Conservation (phyloP, 2,113 vertebrate genomes). For the Columba livia region DNA sequence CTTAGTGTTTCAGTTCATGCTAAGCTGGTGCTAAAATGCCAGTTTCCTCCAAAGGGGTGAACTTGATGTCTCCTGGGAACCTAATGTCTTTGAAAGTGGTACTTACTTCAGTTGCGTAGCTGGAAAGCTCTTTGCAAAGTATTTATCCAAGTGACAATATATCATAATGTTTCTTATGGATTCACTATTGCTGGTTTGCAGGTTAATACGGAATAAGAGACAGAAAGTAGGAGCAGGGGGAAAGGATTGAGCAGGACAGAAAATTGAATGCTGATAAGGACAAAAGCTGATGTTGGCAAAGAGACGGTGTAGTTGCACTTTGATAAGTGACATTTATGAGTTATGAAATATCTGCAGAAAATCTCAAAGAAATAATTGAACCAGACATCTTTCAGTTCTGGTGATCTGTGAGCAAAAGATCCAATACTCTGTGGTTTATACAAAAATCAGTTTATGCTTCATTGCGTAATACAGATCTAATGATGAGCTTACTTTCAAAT, state of each 20-base stretch:
- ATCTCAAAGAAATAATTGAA: not conserved
- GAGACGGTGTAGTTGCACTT: not conserved
- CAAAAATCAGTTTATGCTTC: not conserved
- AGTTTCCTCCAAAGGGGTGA: not conserved
- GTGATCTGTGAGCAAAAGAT: not conserved
- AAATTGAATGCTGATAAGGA: not conserved
- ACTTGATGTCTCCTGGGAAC: not conserved
- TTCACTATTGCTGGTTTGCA: not conserved
- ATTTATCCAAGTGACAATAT: not conserved
- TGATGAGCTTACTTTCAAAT: not conserved
- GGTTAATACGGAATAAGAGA: not conserved
- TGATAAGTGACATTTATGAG: not conserved
- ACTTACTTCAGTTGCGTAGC: not conserved
- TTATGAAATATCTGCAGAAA: not conserved
- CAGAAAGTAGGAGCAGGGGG: not conserved
- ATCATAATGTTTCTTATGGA: not conserved
- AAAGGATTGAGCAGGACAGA: not conserved
- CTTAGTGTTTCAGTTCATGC: not conserved
- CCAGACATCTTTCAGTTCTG: not conserved
- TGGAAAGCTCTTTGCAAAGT: not conserved
- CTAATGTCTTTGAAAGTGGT: not conserved
- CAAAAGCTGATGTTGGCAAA: not conserved
- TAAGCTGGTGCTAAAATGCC: not conserved
- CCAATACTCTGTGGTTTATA: not conserved
- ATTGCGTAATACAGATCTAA: not conserved